Evolutionary conservation across 2,113 vertebrate species (phyloP).

Genomic region (Thunnus thynnus): DNA sequence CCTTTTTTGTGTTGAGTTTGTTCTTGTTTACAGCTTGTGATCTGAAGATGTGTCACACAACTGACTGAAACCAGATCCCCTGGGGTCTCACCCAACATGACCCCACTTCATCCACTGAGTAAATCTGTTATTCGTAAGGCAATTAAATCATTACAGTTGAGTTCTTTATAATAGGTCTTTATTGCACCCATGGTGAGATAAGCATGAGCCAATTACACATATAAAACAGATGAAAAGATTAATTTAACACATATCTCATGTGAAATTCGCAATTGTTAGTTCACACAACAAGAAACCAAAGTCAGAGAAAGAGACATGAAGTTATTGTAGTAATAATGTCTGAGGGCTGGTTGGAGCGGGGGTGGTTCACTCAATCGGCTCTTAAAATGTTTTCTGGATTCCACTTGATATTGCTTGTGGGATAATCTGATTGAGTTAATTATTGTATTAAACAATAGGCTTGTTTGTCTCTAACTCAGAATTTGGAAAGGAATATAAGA

Average conservation of each 20-base stretch:
- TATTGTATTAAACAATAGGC: slow-evolving; percentile 44
- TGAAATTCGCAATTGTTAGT: neutral
- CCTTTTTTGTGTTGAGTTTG: slow-evolving; percentile 19
- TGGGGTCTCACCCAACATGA: slow-evolving; percentile 41
- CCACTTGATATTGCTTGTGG: slow-evolving; percentile 33
- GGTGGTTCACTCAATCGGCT: slow-evolving; percentile 16
- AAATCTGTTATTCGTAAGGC: slow-evolving; percentile 49
- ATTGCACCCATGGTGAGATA: slow-evolving; percentile 40
- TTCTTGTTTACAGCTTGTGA: slow-evolving; percentile 37
- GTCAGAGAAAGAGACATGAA: slow-evolving; percentile 4
- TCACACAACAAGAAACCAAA: slow-evolving; percentile 16
- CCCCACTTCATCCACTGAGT: slow-evolving; percentile 29
- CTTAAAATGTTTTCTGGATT: slow-evolving; percentile 42
- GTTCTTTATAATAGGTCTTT: slow-evolving; percentile 48
- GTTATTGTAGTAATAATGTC: slow-evolving; percentile 17
- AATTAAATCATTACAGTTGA: slow-evolving; percentile 64
- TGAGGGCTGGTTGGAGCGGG: neutral
- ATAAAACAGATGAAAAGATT: slow-evolving; percentile 48
- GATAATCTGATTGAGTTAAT: slow-evolving; percentile 43
- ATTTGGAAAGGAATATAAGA: slow-evolving; percentile 3
- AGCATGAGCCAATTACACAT: slow-evolving; percentile 50
- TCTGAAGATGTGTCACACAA: slow-evolving; percentile 13
- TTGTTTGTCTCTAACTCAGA: slow-evolving; percentile 29
- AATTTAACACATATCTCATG: slow-evolving; percentile 33
- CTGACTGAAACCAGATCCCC: slow-evolving; percentile 38